phyloP scores from a whole-genome alignment of 2,797 vertebrate species.

The Coregonus ussuriensis region DNA sequence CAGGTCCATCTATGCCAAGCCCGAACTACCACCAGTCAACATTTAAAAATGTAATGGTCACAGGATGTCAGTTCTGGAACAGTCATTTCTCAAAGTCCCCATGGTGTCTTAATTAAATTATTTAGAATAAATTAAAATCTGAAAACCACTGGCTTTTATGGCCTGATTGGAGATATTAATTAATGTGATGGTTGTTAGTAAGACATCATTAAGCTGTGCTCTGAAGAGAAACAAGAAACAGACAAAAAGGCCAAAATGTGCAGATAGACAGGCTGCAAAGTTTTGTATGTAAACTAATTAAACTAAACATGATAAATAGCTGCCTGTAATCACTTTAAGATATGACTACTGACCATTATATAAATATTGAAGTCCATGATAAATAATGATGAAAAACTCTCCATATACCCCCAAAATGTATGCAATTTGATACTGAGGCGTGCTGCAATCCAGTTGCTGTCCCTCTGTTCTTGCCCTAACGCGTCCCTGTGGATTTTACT shows the following conservation, averaged over 20 bases:
- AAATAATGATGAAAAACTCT: not conserved
- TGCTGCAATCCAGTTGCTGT: not conserved
- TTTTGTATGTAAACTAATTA: not conserved
- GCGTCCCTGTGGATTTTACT: conserved; percentile 8
- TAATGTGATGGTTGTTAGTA: conserved; percentile 38
- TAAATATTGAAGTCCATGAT: not conserved
- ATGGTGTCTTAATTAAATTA: conserved; percentile 34
- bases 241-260: conserved; percentile 5
- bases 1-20: too few species aligned
- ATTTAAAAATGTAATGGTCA: not conserved
- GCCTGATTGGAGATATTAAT: conserved; percentile 42
- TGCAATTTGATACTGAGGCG: not conserved
- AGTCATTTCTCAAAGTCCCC: conserved; percentile 8
- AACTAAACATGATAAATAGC: not conserved
- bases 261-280: not conserved
- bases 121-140: conserved; percentile 32
- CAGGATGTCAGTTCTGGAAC: not conserved
- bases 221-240: conserved; percentile 51
- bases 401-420: not conserved
- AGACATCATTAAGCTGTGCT: conserved; percentile 50
- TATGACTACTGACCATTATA: not conserved
- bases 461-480: conserved; percentile 8
- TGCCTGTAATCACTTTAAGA: not conserved
- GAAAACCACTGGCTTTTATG: conserved; percentile 58
- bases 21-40: not conserved